phyloP scores from a whole-genome alignment of 2,888 invertebrate genomes.

The Melikaiella ostensackeni region DNA sequence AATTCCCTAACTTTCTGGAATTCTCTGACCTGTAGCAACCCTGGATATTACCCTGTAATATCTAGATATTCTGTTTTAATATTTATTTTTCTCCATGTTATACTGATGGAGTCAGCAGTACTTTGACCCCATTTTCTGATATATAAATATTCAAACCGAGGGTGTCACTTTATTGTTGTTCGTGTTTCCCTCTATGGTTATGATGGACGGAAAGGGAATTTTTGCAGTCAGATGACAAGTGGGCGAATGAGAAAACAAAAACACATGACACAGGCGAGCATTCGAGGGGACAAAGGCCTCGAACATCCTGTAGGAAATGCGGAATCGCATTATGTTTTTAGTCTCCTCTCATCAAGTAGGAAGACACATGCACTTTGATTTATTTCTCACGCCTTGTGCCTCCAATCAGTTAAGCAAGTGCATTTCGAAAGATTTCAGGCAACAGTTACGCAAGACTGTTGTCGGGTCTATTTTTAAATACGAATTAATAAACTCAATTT shows the following conservation, averaged over 20 bases:
- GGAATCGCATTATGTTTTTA: constrained; percentile 14
- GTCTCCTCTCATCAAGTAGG: constrained; percentile 10
- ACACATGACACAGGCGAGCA: constrained; percentile 19
- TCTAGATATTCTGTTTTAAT: no score
- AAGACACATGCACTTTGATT: constrained; percentile 34
- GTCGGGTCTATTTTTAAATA: not conserved
- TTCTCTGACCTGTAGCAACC: no score
- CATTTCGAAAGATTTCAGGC: constrained; percentile 14
- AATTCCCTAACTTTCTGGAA: no score
- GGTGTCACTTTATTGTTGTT: not conserved
- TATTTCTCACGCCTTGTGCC: constrained; percentile 33
- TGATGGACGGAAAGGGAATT: constrained; percentile 33
- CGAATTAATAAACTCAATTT: not conserved
- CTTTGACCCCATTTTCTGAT: not conserved
- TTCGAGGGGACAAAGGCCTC: constrained; percentile 35
- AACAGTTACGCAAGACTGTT: constrained; percentile 11
- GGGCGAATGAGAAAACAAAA: constrained; percentile 32
- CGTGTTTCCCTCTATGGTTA: not conserved
- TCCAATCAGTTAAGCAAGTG: constrained; percentile 19
- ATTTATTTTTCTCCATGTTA: no score
- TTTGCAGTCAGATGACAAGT: constrained; percentile 33
- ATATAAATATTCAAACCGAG: not conserved
- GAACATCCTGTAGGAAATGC: constrained; percentile 29
- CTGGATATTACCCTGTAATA: no score
- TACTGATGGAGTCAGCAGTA: not conserved